These are phyloP conservation scores for Oikopleura dioica DNA, from an alignment of 23 tunicate genomes.

Conservation along the genomic window DNA sequence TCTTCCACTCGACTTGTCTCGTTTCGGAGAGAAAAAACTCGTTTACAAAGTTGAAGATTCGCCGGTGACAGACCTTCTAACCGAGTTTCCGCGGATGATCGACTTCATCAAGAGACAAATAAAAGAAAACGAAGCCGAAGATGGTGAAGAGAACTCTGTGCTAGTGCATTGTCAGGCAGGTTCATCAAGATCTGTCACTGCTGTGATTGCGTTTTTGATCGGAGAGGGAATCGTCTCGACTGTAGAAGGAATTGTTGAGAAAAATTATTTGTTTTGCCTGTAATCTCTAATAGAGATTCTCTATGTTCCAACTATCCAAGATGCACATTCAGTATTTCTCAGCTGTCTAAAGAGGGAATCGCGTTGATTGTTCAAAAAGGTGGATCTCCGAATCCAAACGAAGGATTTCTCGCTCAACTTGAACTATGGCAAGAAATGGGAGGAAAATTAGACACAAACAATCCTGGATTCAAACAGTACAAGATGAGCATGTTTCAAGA, in stretches of 20 bases:
- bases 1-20: too few relatives aligned
- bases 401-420: not conserved
- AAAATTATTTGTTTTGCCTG: too few relatives aligned
- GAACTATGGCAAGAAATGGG: not conserved
- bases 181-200: not conserved
- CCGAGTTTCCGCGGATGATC: not conserved
- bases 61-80: not conserved
- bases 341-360: not conserved
- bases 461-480: too few relatives aligned
- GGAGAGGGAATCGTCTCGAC: too few relatives aligned
- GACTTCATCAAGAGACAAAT: not conserved
- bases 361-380: not conserved
- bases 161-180: not conserved
- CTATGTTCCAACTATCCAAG: too few relatives aligned
- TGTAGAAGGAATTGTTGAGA: too few relatives aligned
- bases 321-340: too few relatives aligned
- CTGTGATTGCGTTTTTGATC: not conserved
- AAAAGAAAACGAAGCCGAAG: not conserved
- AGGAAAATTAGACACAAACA: too few relatives aligned
- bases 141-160: too few relatives aligned
- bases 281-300: too few relatives aligned
- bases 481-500: too few relatives aligned
- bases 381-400: not conserved
- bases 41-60: not conserved
- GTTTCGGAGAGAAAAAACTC: too few relatives aligned